Evolutionary conservation across 92 coral and sea anemone genomes (phyloP).

Genomic region (Hydrozoanthus gracilis): DNA sequence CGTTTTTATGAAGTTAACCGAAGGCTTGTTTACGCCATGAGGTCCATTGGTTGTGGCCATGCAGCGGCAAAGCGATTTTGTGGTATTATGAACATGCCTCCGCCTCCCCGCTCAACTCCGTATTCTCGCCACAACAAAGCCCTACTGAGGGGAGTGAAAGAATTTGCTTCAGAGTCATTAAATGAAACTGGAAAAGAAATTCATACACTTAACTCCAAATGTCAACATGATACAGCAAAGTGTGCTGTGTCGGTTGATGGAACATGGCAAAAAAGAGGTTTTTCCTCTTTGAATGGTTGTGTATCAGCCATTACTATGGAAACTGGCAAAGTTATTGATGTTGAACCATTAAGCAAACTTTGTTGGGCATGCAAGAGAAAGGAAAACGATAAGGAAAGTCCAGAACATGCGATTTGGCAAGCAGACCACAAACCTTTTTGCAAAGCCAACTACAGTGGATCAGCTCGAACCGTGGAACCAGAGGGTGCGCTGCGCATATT

Average conservation of each 20-base stretch:
- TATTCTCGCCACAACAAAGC: conserved; percentile 43
- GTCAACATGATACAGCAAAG: neutral
- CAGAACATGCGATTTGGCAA: conserved; percentile 46
- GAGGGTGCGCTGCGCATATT: conserved; percentile 56
- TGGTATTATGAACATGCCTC: conserved; percentile 55
- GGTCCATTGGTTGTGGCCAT: conserved; percentile 52
- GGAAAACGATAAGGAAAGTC: conserved; percentile 41
- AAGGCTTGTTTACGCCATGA: conserved; percentile 48
- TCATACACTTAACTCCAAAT: neutral
- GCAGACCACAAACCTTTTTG: conserved; percentile 36
- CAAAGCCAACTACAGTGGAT: conserved; percentile 62
- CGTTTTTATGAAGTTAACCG: conserved; percentile 52
- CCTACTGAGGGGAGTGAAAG: conserved; percentile 35
- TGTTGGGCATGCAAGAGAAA: conserved; percentile 47
- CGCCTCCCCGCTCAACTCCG: too few relatives aligned
- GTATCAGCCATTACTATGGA: conserved; percentile 46
- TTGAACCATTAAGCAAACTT: conserved; percentile 39
- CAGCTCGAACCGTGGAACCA: conserved; percentile 60
- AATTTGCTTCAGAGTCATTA: neutral
- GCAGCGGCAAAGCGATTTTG: conserved; percentile 52
- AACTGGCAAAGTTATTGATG: conserved; percentile 53
- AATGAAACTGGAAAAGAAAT: neutral
- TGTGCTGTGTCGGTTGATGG: neutral
- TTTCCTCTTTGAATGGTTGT: conserved; percentile 53
- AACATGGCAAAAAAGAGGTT: conserved; percentile 42